A percentile compares a stretch with the other conserved stretches of the same genome.
Evolutionary conservation across 2,888 invertebrate genomes (phyloP).

Genomic region (Metalampra italica): DNA sequence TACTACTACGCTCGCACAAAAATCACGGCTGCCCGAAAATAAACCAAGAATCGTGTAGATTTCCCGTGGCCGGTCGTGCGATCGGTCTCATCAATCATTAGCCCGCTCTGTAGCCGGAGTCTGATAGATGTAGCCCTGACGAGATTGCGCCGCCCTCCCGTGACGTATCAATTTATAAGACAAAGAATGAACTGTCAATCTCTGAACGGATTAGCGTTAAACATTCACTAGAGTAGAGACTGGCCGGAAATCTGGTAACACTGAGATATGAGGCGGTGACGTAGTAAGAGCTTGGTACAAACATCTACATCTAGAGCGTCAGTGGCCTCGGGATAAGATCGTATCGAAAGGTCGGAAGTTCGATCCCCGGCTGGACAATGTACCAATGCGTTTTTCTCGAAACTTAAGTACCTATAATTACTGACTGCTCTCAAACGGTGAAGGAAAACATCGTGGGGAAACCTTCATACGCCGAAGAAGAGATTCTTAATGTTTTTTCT

Average conservation of each 20-base stretch:
- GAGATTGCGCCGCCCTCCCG: slow-evolving; percentile 56
- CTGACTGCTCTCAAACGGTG: too few relatives aligned
- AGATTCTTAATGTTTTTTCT: too few relatives aligned
- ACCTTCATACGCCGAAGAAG: too few relatives aligned
- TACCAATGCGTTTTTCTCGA: too few relatives aligned
- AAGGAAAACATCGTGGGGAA: too few relatives aligned
- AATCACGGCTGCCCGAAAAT: slow-evolving; percentile 25
- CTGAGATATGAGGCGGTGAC: neutral
- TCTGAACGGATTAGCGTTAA: slow-evolving; percentile 45
- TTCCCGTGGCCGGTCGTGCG: slow-evolving; percentile 39
- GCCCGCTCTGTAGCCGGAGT: slow-evolving; percentile 20
- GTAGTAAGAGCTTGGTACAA: neutral
- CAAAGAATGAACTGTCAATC: slow-evolving; percentile 66
- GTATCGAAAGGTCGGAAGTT: too few relatives aligned
- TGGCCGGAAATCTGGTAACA: neutral
- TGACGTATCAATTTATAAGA: slow-evolving; percentile 75
- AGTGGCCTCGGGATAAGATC: too few relatives aligned
- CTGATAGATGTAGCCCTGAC: slow-evolving; percentile 58
- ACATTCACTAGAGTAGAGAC: slow-evolving; percentile 21
- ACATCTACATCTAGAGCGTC: neutral
- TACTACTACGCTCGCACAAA: slow-evolving; percentile 6
- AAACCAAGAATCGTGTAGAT: slow-evolving; percentile 22
- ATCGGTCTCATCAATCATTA: slow-evolving; percentile 66
- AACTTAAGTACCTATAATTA: too few relatives aligned
- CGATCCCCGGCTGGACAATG: too few relatives aligned